Conservation (phyloP, 1,140 invertebrate genomes). For the Dysdera silvatica region DNA sequence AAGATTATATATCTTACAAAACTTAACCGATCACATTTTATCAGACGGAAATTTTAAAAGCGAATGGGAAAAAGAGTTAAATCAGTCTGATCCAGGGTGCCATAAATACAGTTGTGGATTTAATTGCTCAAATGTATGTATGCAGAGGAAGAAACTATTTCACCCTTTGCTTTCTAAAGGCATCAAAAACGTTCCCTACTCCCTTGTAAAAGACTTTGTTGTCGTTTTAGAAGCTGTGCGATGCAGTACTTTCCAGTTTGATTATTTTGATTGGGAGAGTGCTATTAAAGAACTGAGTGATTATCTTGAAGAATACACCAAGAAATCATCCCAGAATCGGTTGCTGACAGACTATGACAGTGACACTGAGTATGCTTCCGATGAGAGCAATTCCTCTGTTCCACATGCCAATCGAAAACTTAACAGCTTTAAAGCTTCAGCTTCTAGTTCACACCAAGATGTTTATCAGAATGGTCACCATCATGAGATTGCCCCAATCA, state of each 20-base stretch:
- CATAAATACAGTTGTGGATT: too few relatives aligned
- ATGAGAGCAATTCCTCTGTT: too few relatives aligned
- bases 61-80: too few relatives aligned
- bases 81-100: too few relatives aligned
- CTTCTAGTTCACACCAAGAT: too few relatives aligned
- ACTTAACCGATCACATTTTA: background rate
- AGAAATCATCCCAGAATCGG: background rate
- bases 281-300: background rate
- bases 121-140: too few relatives aligned
- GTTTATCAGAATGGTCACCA: too few relatives aligned
- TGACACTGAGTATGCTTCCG: background rate
- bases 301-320: background rate
- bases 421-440: too few relatives aligned
- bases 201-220: constrained; percentile 6
- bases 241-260: constrained; percentile 11
- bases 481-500: too few relatives aligned
- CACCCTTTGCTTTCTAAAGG: constrained; percentile 14
- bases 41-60: background rate
- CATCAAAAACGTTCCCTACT: constrained; percentile 5
- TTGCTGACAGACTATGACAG: background rate
- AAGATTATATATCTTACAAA: constrained; percentile 1
- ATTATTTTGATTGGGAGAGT: constrained; percentile 16
- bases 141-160: background rate
- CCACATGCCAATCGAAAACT: too few relatives aligned
- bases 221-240: constrained; percentile 8